These are phyloP conservation scores for Lophius americanus DNA, from an alignment of 2,797 vertebrate species.

Conservation along the genomic window DNA sequence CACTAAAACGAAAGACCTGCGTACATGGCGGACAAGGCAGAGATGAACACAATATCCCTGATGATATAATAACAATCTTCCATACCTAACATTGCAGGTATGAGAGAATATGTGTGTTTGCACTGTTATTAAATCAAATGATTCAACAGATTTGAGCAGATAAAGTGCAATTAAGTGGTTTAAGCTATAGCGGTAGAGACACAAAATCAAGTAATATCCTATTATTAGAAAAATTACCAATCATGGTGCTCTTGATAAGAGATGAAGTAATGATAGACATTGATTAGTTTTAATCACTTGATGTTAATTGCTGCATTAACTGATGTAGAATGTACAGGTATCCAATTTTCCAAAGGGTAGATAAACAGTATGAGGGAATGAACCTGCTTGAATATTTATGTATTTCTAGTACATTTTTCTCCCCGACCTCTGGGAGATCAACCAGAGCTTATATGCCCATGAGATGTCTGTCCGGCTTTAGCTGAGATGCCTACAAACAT, in stretches of 20 bases:
- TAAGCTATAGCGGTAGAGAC: too few relatives aligned
- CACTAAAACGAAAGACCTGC: too few relatives aligned
- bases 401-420: slow-evolving; percentile 63
- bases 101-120: too few relatives aligned
- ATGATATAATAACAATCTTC: too few relatives aligned
- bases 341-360: slow-evolving; percentile 48
- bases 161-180: too few relatives aligned
- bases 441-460: slow-evolving; percentile 56
- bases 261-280: not conserved
- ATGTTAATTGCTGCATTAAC: slow-evolving; percentile 42
- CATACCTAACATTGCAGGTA: too few relatives aligned
- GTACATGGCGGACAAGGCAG: too few relatives aligned
- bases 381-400: slow-evolving; percentile 70
- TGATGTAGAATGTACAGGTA: slow-evolving; percentile 22
- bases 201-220: too few relatives aligned
- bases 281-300: slow-evolving; percentile 6
- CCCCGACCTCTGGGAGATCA: slow-evolving; percentile 52
- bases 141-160: too few relatives aligned
- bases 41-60: too few relatives aligned
- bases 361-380: slow-evolving; percentile 45
- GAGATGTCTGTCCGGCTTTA: slow-evolving; percentile 66
- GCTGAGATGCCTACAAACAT: slow-evolving; percentile 52
- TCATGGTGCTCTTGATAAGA: not conserved
- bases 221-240: not conserved
- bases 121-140: too few relatives aligned